phyloP scores from a whole-genome alignment of 30 jellyfish, hydroid and myxozoan species.

The Aurelia aurita complex sp. Pacific region DNA sequence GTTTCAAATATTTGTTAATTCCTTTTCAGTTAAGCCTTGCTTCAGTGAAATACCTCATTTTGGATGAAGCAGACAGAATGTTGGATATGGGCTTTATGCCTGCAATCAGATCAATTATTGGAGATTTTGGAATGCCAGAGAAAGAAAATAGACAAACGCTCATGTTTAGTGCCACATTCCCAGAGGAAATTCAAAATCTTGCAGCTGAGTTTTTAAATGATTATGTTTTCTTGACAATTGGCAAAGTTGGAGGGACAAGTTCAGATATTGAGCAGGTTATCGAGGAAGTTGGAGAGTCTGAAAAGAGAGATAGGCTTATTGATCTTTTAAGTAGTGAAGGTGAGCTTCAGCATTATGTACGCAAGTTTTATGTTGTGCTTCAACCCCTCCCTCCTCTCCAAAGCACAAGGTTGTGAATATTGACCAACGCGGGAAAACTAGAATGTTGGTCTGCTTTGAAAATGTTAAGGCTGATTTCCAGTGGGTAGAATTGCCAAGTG shows the following conservation, averaged over 20 bases:
- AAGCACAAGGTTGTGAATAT: too few relatives aligned
- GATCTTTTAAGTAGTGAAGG: conserved; percentile 81
- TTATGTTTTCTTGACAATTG: conserved; percentile 92
- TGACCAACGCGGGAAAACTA: too few relatives aligned
- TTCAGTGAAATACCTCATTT: conserved; percentile 64
- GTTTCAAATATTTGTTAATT: too few relatives aligned
- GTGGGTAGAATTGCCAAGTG: too few relatives aligned
- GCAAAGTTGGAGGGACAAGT: conserved; percentile 98
- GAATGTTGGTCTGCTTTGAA: too few relatives aligned
- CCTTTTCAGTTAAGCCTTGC: conserved; percentile 65
- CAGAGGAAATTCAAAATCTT: conserved; percentile 93
- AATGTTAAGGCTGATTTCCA: too few relatives aligned
- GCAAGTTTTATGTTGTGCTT: neutral
- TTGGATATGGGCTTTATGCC: conserved; percentile 98
- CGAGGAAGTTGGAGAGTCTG: conserved; percentile 72
- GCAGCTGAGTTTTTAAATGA: conserved; percentile 91
- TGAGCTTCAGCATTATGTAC: neutral
- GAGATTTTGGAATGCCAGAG: conserved; percentile 85
- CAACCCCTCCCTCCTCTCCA: neutral
- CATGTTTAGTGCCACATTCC: conserved; percentile 99
- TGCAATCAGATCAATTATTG: conserved; percentile 65
- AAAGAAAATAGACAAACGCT: conserved; percentile 79
- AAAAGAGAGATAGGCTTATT: conserved; percentile 84
- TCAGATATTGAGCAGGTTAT: conserved; percentile 85
- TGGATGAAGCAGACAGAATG: conserved; percentile 99